Evolutionary conservation across 1,140 invertebrate species (phyloP).

Genomic region (Neodiprion virginianus): DNA sequence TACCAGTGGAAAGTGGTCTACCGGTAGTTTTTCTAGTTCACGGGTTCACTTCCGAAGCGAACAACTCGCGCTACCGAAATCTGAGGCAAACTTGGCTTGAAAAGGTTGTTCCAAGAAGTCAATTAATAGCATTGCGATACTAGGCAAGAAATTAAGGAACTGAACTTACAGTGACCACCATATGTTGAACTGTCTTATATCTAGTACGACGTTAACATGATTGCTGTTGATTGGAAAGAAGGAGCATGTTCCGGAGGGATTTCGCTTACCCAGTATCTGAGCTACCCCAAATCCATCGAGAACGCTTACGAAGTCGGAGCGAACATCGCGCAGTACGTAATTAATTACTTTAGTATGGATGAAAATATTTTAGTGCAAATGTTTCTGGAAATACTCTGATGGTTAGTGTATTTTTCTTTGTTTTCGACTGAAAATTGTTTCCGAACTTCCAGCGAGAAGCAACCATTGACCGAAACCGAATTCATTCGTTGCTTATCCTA

Average conservation of each 20-base stretch:
- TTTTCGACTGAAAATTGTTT: no score
- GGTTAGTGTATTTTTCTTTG: no score
- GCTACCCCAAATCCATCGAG: background rate
- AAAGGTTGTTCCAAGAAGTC: background rate
- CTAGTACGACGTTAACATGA: background rate
- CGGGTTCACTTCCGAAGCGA: background rate
- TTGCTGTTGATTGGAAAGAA: background rate
- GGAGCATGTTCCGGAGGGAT: background rate
- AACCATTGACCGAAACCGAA: no score
- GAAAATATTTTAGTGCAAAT: no score
- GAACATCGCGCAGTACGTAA: background rate
- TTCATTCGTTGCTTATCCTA: no score
- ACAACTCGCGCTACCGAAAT: background rate
- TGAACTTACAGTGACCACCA: no score
- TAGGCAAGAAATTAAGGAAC: no score
- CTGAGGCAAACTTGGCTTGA: background rate
- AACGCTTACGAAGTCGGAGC: background rate
- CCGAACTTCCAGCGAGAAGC: no score
- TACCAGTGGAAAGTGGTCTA: background rate
- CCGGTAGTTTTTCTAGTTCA: background rate
- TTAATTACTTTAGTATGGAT: no score
- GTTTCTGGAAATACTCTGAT: no score
- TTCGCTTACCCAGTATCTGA: background rate
- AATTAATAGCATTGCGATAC: background rate
- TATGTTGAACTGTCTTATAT: background rate